Percentiles rank a stretch among this genome's conserved stretches.
Conservation (phyloP, 1,140 invertebrate species). For the Danaus melanippus region DNA sequence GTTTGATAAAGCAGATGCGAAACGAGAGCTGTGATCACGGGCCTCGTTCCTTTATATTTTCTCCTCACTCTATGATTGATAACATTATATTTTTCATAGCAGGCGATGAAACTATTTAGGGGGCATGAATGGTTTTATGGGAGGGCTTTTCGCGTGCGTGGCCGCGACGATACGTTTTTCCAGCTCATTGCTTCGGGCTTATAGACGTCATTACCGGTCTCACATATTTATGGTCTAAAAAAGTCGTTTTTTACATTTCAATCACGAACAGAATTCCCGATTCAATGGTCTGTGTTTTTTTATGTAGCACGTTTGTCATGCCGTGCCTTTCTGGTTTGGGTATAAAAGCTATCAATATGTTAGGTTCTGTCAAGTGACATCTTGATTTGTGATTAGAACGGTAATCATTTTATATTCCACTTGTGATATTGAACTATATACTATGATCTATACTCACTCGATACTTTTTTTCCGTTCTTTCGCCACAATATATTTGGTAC, state of each 20-base stretch:
- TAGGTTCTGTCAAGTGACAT: background rate
- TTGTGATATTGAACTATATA: too few relatives aligned
- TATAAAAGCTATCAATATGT: conserved; percentile 7
- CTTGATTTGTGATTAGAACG: background rate
- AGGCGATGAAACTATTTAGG: conserved; percentile 45
- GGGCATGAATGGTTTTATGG: conserved; percentile 26
- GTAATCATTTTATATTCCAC: too few relatives aligned
- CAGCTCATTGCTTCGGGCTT: conserved; percentile 57
- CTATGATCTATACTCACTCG: conserved; percentile 77
- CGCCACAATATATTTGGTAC: conserved; percentile 90
- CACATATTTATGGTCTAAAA: conserved; percentile 54
- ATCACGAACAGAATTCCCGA: conserved; percentile 44
- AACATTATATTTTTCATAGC: conserved; percentile 54
- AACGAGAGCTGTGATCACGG: conserved; percentile 37
- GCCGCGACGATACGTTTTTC: conserved; percentile 48
- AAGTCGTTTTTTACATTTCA: conserved; percentile 53
- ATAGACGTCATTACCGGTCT: conserved; percentile 56
- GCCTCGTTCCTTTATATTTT: conserved; percentile 37
- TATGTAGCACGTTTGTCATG: conserved; percentile 19
- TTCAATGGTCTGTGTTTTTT: conserved; percentile 28
- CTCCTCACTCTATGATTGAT: conserved; percentile 41
- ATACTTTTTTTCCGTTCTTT: conserved; percentile 89
- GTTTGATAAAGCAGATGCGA: conserved; percentile 45
- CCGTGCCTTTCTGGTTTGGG: conserved; percentile 1
- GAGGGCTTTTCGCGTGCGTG: conserved; percentile 34